Conservation (phyloP, 2,888 invertebrate genomes). For the Chorisops tibialis region DNA sequence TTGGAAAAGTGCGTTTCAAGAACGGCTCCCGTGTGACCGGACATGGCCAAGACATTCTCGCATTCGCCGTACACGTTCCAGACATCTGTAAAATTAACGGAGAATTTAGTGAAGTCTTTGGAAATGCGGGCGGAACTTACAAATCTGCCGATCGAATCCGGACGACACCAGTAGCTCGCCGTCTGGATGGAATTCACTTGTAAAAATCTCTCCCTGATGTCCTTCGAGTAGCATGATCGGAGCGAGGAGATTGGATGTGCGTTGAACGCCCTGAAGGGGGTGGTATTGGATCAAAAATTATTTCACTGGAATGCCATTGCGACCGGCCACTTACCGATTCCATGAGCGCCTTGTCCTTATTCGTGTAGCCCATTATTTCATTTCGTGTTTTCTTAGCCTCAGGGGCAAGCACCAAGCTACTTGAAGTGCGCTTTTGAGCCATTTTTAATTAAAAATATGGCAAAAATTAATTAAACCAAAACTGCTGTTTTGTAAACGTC, state of each 20-base stretch:
- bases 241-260: conserved; percentile 84
- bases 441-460: conserved; percentile 37
- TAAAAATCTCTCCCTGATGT: conserved; percentile 94
- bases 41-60: conserved; percentile 90
- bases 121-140: conserved; percentile 57
- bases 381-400: conserved; percentile 66
- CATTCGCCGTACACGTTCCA: conserved; percentile 99
- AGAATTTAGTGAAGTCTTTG: conserved; percentile 1
- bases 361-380: conserved; percentile 68
- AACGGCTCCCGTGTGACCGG: conserved; percentile 92
- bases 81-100: conserved; percentile 60
- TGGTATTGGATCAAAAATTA: no score
- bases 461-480: no score
- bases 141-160: conserved; percentile 93
- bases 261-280: conserved; percentile 59
- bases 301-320: not conserved
- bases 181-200: conserved; percentile 91
- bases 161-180: conserved; percentile 91
- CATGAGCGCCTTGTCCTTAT: conserved; percentile 72
- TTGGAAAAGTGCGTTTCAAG: conserved; percentile 89
- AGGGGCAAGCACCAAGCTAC: conserved; percentile 48
- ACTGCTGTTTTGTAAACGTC: not conserved
- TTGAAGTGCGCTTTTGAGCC: conserved; percentile 46
- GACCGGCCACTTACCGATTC: no score
- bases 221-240: conserved; percentile 96